These are phyloP conservation scores for Drosophila obscura DNA, from an alignment of 1,140 invertebrate species.

Conservation along the genomic window DNA sequence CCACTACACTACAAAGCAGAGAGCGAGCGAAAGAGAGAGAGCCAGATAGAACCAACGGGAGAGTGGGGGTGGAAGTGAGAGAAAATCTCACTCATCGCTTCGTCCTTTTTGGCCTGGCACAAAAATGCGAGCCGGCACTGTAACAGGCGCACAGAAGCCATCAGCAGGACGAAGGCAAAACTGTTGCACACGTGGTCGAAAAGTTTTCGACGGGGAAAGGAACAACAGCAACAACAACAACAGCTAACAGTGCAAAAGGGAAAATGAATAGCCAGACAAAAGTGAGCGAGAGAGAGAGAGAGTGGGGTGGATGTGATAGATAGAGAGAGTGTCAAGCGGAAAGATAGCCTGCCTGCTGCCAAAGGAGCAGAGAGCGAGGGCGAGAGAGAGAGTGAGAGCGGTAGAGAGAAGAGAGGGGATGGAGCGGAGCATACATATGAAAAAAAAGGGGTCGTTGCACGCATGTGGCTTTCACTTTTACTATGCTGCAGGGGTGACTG, in stretches of 20 bases:
- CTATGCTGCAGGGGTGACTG: conserved; percentile 5
- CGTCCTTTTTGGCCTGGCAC: conserved; percentile 77
- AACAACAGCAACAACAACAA: conserved; percentile 27
- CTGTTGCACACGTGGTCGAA: conserved; percentile 66
- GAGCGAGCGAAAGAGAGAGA: neutral
- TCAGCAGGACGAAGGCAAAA: conserved; percentile 46
- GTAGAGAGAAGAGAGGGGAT: conserved; percentile 5
- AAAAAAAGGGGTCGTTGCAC: conserved; percentile 71
- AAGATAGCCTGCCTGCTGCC: no score
- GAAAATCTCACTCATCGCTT: conserved; percentile 68
- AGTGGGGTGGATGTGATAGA: no score
- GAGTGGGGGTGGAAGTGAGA: conserved; percentile 1
- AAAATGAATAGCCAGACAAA: conserved; percentile 67
- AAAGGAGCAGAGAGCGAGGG: neutral
- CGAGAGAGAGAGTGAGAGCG: conserved; percentile 1
- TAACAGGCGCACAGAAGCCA: conserved; percentile 60
- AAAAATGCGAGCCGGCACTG: conserved; percentile 75
- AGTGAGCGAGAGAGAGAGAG: conserved; percentile 1
- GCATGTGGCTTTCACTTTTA: conserved; percentile 74
- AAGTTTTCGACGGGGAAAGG: conserved; percentile 29
- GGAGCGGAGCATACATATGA: conserved; percentile 10
- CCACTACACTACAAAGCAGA: conserved; percentile 39
- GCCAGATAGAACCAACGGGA: conserved; percentile 1
- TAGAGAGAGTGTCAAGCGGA: no score
- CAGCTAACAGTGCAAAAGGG: conserved; percentile 51